Evolutionary conservation across 2,113 vertebrate species (phyloP), one percentile per base, ranked within the genome.

Genomic region (Cheirogaleus medius): DNA sequence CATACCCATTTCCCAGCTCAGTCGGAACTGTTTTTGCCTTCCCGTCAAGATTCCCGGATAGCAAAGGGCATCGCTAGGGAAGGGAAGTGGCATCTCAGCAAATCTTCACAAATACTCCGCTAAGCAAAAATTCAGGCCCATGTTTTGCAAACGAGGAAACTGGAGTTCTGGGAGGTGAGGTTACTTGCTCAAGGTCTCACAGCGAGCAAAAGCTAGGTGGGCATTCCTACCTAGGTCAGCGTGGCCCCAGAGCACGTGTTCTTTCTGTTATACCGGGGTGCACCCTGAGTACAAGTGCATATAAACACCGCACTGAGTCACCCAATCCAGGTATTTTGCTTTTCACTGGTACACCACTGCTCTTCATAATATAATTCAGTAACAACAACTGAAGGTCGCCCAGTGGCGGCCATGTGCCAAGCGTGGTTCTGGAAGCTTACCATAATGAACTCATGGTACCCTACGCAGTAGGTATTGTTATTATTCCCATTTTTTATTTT

Each of bases 261-360:
- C 66, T 52, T n/a, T 82, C 82, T 52, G 20, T 39, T 20, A 42
- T 11, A 6, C 20, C n/a, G 9, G 23, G 23, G n/a, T 5, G 8
- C 1, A 2, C 7, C 8, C 2, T 29, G 15, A 7, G 18, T 60
- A 18, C 0, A 7, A 15, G 27, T 21, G 8, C 10, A n/a, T 25
- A 3, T 52, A 69, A 52, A 47, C 7, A 21, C 8, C 5, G 17
- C 20, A 0, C 14, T 14, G 37, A 54, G 11, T 8, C 56, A 44
- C 10, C 14, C 44, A 6, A 0, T 34, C 56, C 7, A 8, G 0
- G 0, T 15, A 2, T 63, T 83, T 93, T 34, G 68, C 32, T 84
- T 73, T 47, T 25, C 68, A 3, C 2, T 4, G 25, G 2, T 3
- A 11, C 10, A 17, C 34, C 44, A 10, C 15, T 37, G 29, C 54